Percentiles rank a stretch among this genome's conserved stretches.
Evolutionary conservation across 2,797 vertebrate genomes (phyloP).

Genomic region (Enteromius radiatus): DNA sequence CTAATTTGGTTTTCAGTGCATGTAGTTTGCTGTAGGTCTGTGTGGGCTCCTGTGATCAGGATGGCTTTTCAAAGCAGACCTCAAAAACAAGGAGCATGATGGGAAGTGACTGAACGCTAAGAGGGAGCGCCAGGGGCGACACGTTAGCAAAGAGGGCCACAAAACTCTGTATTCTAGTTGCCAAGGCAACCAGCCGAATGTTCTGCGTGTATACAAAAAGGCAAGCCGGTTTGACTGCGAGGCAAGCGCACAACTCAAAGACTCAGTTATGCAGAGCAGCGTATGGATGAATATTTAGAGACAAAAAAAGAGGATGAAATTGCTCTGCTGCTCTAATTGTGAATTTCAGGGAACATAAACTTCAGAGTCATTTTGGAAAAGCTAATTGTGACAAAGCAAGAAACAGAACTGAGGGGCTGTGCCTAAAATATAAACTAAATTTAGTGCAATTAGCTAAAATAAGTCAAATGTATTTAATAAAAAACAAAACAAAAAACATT

Average conservation of each 20-base stretch:
- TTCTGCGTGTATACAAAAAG: constrained; percentile 46
- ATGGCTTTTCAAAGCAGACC: constrained; percentile 45
- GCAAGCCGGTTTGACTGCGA: constrained; percentile 48
- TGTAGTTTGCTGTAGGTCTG: constrained; percentile 23
- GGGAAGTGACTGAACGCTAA: constrained; percentile 65
- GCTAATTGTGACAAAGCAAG: constrained; percentile 52
- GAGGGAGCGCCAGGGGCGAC: constrained; percentile 58
- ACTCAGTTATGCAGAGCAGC: constrained; percentile 28
- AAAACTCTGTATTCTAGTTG: constrained; percentile 53
- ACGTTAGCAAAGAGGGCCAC: constrained; percentile 60
- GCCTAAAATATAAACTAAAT: constrained; percentile 31
- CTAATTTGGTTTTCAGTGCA: not conserved
- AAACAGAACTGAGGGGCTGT: constrained; percentile 46
- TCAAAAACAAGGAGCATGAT: constrained; percentile 63
- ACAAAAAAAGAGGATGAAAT: constrained; percentile 11
- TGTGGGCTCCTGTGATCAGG: constrained; percentile 41
- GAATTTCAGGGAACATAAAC: constrained; percentile 55
- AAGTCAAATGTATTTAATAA: not conserved
- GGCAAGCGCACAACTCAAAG: constrained; percentile 40
- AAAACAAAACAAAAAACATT: not conserved
- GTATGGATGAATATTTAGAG: constrained; percentile 30
- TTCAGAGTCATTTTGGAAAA: constrained; percentile 50
- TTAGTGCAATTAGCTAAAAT: constrained; percentile 31
- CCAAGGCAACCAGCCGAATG: constrained; percentile 58
- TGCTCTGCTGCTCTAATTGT: constrained; percentile 51